phyloP scores from a whole-genome alignment of 2,797 vertebrate genomes.

The Cottoperca gobio region DNA sequence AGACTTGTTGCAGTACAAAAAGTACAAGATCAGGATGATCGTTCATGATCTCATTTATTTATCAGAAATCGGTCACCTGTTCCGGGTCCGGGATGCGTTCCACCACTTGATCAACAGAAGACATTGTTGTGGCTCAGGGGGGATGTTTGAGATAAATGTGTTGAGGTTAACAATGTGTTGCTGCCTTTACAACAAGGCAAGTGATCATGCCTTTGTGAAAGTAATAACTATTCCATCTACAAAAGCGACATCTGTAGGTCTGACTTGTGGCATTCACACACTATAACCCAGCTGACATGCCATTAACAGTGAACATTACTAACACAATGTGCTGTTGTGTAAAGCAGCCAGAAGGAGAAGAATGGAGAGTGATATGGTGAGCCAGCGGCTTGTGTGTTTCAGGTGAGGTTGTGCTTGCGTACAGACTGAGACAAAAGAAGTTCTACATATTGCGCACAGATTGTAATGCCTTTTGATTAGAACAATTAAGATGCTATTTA shows the following conservation, averaged over 20 bases:
- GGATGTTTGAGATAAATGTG: neutral
- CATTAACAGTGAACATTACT: neutral
- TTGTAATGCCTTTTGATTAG: slow-evolving; percentile 12
- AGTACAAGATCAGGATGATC: neutral
- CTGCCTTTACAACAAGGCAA: slow-evolving; percentile 5
- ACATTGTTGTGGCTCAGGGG: neutral
- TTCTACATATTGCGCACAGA: slow-evolving; percentile 7
- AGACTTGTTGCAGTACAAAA: neutral
- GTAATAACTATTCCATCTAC: neutral
- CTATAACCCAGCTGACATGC: neutral
- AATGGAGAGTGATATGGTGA: neutral
- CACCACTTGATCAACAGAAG: too few relatives aligned
- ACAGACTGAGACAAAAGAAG: slow-evolving; percentile 16
- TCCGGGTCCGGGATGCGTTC: too few relatives aligned
- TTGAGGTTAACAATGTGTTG: neutral
- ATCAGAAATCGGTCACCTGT: too few relatives aligned
- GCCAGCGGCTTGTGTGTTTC: neutral
- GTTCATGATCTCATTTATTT: too few relatives aligned
- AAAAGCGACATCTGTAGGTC: neutral
- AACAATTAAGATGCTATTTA: neutral
- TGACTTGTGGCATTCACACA: neutral
- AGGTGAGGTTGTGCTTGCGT: neutral
- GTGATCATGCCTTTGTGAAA: neutral
- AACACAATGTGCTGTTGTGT: slow-evolving; percentile 2
- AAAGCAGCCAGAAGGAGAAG: slow-evolving; percentile 1